These are phyloP conservation scores for Penaeus japonicus DNA, from an alignment of 1,140 invertebrate genomes.

Conservation along the genomic window DNA sequence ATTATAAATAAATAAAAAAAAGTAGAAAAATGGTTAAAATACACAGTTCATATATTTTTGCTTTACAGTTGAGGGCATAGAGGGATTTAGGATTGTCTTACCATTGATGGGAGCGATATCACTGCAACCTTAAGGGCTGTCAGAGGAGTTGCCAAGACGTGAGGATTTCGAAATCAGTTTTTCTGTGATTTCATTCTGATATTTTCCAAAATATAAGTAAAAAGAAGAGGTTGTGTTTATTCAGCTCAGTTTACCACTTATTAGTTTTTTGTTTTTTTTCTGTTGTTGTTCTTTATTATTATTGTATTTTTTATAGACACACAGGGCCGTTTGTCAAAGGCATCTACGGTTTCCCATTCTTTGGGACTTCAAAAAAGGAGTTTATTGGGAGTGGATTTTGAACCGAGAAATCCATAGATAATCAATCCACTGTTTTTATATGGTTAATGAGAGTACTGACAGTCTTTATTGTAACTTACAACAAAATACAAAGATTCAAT, in stretches of 20 bases:
- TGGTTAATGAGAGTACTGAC: background rate
- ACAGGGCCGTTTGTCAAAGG: no score
- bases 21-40: background rate
- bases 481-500: slow-evolving; percentile 2
- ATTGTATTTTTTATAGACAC: no score
- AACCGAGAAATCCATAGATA: background rate
- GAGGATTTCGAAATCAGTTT: no score
- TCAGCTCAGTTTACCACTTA: no score
- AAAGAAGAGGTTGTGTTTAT: no score
- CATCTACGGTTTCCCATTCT: background rate
- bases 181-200: no score
- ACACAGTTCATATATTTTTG: background rate
- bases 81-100: background rate
- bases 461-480: background rate
- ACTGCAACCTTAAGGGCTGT: background rate
- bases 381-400: background rate
- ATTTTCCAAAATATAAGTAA: no score
- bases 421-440: background rate
- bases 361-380: background rate
- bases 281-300: no score
- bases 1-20: background rate
- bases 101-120: background rate
- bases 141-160: background rate
- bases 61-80: slow-evolving; percentile 1
- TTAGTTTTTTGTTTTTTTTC: no score